phyloP scores from a whole-genome alignment of 2,888 invertebrate genomes.

The Cheilosia soror region DNA sequence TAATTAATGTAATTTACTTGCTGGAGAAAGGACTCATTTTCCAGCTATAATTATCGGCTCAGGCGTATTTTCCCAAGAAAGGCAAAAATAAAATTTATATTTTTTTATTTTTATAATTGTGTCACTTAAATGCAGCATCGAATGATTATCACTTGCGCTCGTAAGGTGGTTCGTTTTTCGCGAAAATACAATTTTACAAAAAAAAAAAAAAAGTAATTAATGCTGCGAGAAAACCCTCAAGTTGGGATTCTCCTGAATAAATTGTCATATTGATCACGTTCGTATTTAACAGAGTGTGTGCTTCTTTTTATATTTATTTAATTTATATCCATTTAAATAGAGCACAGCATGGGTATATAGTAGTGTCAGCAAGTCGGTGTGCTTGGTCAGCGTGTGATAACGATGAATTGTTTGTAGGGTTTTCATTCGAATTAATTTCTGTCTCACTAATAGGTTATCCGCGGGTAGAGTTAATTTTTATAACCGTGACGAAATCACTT shows the following conservation, averaged over 20 bases:
- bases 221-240: conserved; percentile 27
- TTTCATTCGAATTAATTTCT: conserved; percentile 8
- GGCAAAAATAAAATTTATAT: neutral
- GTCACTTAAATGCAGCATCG: conserved; percentile 62
- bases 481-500: neutral
- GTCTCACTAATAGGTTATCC: neutral
- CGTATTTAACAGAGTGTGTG: conserved; percentile 6
- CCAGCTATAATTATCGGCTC: conserved; percentile 19
- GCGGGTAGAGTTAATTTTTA: neutral
- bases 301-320: conserved; percentile 33
- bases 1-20: conserved; percentile 72
- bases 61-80: conserved; percentile 9
- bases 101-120: conserved; percentile 57
- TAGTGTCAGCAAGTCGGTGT: conserved; percentile 49
- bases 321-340: conserved; percentile 18
- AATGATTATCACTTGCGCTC: conserved; percentile 54
- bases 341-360: conserved; percentile 19
- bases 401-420: conserved; percentile 53
- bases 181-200: conserved; percentile 10
- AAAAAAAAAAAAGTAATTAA: conserved; percentile 54
- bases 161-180: conserved; percentile 24
- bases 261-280: conserved; percentile 71
- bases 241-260: conserved; percentile 37
- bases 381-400: conserved; percentile 55
- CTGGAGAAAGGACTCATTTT: conserved; percentile 1